Conservation (phyloP, 2,113 vertebrate species). For the Sorex araneus region DNA sequence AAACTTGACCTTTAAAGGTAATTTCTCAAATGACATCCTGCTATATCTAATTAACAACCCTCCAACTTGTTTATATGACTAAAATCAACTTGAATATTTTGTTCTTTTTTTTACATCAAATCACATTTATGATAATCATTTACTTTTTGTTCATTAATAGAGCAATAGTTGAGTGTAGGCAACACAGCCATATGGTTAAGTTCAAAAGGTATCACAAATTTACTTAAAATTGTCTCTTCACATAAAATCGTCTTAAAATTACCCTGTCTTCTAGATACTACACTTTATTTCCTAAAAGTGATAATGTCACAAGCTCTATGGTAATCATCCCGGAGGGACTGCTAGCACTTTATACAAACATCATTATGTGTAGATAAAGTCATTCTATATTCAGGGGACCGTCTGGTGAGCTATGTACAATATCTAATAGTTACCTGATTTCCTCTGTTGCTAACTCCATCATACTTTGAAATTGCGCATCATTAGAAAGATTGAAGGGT, state of each 20-base stretch:
- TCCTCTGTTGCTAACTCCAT: not conserved
- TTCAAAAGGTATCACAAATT: too few relatives aligned
- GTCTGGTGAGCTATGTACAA: not conserved
- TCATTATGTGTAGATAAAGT: not conserved
- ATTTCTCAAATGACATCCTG: too few relatives aligned
- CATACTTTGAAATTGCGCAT: fast-evolving
- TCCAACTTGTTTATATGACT: not conserved
- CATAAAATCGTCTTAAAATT: slow-evolving; percentile 6
- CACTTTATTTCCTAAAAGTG: too few relatives aligned
- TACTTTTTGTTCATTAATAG: too few relatives aligned
- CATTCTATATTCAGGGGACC: not conserved
- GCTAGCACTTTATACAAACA: not conserved
- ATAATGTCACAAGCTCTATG: too few relatives aligned
- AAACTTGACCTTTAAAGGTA: too few relatives aligned
- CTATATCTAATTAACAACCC: not conserved
- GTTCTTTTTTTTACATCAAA: not conserved
- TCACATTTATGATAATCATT: too few relatives aligned
- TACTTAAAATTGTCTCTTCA: not conserved
- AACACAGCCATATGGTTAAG: too few relatives aligned
- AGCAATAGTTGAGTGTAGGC: too few relatives aligned
- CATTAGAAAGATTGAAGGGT: not conserved
- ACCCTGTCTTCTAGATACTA: not conserved
- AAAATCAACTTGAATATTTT: slow-evolving; percentile 15
- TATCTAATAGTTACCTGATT: not conserved
- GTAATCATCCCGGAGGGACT: not conserved